Evolutionary conservation across 37 sponge, comb jelly and placozoan genomes (phyloP).

Genomic region (Crambe crambe): DNA sequence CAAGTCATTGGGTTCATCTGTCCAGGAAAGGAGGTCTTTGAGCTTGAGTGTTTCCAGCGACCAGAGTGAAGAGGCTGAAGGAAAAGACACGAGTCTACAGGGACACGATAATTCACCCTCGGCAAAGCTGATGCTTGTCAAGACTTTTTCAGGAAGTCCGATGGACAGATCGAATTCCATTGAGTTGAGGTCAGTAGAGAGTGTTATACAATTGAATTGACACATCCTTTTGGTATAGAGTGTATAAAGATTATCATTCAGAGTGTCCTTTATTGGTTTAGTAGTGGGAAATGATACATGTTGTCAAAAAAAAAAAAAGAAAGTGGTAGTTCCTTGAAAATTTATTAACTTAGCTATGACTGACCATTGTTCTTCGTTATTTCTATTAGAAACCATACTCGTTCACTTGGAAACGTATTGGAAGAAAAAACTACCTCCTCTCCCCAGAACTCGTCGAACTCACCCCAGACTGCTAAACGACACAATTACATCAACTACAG

Average conservation of each 20-base stretch:
- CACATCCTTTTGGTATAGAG: no score
- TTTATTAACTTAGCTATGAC: no score
- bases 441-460: background rate
- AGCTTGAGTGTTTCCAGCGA: background rate
- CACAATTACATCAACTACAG: conserved; percentile 12
- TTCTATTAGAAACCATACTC: background rate
- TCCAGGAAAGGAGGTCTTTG: background rate
- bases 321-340: no score
- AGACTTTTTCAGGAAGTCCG: background rate
- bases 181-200: conserved; percentile 8
- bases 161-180: background rate
- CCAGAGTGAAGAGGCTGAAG: background rate
- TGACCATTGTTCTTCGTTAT: background rate
- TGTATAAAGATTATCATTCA: no score
- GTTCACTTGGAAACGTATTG: conserved; percentile 5
- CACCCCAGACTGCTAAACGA: background rate
- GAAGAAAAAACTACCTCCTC: background rate
- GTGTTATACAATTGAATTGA: no score
- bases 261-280: no score
- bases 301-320: no score
- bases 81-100: background rate
- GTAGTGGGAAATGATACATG: no score
- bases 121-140: background rate
- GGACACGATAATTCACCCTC: background rate
- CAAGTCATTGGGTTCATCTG: background rate